Conservation (phyloP, 2,797 vertebrate genomes). For the Brachymystax lenok region DNA sequence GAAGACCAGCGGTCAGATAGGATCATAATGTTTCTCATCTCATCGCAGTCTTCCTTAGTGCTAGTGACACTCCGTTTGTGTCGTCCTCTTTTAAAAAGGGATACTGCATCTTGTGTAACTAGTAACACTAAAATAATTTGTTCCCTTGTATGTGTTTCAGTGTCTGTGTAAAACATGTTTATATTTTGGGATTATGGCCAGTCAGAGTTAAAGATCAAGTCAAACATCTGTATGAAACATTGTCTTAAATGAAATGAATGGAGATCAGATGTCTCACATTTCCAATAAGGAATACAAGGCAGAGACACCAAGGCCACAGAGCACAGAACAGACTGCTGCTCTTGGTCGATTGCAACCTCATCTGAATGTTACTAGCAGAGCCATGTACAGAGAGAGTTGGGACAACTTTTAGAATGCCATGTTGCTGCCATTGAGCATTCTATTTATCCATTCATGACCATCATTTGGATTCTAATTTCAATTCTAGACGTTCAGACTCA, state of each 20-base stretch:
- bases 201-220: conserved; percentile 59
- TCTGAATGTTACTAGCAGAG: conserved; percentile 59
- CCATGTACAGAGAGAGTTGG: too few relatives aligned
- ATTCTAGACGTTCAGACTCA: too few relatives aligned
- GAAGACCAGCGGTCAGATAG: conserved; percentile 15
- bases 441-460: too few relatives aligned
- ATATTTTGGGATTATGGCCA: conserved; percentile 49
- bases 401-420: too few relatives aligned
- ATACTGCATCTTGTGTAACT: conserved; percentile 71
- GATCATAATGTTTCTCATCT: conserved; percentile 23
- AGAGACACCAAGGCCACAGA: conserved; percentile 58
- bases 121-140: conserved; percentile 29
- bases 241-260: conserved; percentile 35
- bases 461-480: too few relatives aligned
- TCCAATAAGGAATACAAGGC: conserved; percentile 68
- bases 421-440: too few relatives aligned
- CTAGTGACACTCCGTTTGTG: conserved; percentile 17
- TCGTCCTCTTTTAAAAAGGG: conserved; percentile 57
- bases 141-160: conserved; percentile 38
- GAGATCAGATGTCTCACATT: conserved; percentile 45
- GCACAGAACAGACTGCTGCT: conserved; percentile 45
- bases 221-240: conserved; percentile 29
- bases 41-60: conserved; percentile 41
- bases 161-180: conserved; percentile 39
- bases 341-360: conserved; percentile 60